Evolutionary conservation across 1,140 invertebrate species (phyloP).

Genomic region (Brachionus plicatilis): DNA sequence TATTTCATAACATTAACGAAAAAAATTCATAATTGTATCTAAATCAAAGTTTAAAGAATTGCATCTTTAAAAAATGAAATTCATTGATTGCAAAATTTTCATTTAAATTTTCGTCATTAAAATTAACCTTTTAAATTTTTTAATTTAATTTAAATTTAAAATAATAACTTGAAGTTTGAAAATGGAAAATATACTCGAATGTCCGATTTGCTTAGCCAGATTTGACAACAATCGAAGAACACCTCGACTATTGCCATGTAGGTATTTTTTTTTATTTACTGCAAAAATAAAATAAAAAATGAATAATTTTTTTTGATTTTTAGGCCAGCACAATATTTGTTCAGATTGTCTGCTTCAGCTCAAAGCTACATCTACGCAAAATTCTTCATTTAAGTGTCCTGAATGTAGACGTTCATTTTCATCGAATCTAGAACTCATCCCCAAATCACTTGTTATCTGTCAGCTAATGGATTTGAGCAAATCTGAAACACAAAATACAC

Average conservation of each 20-base stretch:
- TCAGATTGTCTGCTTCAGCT: not conserved
- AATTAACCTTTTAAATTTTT: not conserved
- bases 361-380: not conserved
- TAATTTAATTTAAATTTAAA: not conserved
- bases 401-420: not conserved
- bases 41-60: too few species aligned
- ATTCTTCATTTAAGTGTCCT: not conserved
- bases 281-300: not conserved
- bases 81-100: too few species aligned
- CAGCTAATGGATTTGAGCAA: not conserved
- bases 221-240: not conserved
- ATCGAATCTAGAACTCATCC: not conserved
- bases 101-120: too few species aligned
- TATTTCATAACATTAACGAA: too few species aligned
- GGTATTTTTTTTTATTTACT: not conserved
- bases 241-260: conserved; percentile 10
- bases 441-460: not conserved
- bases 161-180: too few species aligned
- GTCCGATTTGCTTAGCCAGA: not conserved
- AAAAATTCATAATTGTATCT: too few species aligned
- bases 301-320: not conserved
- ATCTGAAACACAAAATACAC: not conserved
- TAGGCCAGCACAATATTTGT: conserved; percentile 1
- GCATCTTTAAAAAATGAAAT: too few species aligned
- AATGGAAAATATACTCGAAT: conserved; percentile 5